Percentiles rank a stretch among this genome's conserved stretches.
These are phyloP conservation scores for Anthoscopus minutus DNA, from an alignment of 2,113 vertebrate species.

Conservation along the genomic window DNA sequence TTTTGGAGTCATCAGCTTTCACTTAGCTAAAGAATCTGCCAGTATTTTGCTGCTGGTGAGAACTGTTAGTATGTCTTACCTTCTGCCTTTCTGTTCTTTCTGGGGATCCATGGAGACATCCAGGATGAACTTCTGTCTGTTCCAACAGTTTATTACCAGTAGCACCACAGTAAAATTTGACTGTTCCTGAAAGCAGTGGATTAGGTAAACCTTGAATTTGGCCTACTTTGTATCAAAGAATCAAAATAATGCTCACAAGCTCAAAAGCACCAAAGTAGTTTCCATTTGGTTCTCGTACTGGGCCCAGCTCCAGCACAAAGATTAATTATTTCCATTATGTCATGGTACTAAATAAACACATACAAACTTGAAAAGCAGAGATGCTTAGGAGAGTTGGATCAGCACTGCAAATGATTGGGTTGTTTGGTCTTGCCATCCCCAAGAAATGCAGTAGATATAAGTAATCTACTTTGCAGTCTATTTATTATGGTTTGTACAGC, in stretches of 20 bases:
- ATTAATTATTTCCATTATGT: not conserved
- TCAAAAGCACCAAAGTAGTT: not conserved
- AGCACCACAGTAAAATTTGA: not conserved
- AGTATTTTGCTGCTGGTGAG: not conserved
- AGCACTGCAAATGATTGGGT: not conserved
- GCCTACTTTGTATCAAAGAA: not conserved
- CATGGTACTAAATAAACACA: not conserved
- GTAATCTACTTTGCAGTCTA: not conserved
- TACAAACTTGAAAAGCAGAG: not conserved
- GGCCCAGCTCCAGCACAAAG: not conserved
- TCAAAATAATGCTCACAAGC: not conserved
- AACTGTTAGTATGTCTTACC: not conserved
- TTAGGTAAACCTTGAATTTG: not conserved
- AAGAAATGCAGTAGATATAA: not conserved
- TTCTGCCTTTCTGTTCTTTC: not conserved
- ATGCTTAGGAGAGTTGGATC: not conserved
- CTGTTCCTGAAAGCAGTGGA: not conserved
- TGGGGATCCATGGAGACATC: not conserved
- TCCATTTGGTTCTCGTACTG: not conserved
- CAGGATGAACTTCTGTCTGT: not conserved
- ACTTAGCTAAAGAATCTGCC: not conserved
- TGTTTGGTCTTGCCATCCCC: not conserved
- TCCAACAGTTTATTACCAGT: not conserved
- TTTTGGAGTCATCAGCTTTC: not conserved
- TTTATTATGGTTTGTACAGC: not conserved